Evolutionary conservation across 2,113 vertebrate genomes (phyloP), one percentile per base, ranked within the genome.

Genomic region (Apeltes quadracus): DNA sequence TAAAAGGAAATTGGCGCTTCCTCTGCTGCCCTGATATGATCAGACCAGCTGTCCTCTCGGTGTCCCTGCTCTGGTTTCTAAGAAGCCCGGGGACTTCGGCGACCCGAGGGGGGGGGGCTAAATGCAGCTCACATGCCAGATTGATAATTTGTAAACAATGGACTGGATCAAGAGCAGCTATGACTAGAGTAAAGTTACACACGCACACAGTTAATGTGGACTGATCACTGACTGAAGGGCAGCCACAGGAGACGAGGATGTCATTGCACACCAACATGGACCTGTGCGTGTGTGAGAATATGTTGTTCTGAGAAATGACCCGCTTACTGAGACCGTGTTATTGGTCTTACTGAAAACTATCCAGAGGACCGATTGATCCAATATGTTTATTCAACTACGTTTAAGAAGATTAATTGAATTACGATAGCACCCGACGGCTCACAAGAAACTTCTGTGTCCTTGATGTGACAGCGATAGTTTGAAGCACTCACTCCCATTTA

Each of bases 141-240:
- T 62, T 6, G 44, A 68, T 75, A 89, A 83, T 64, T 78, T 61
- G 68, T n/a, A 71, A 72, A 92, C 89, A 92, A 91, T 84, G 75
- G 75, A 43, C 13, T 20, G 78, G 84, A 84, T 87, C 76, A 85
- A 72, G 72, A 38, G 25, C 46, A n/a, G 61, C 63, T 69, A 23
- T 57, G 72, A 7, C 51, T 43, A 18, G 48, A 46, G 20, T 32
- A 23, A 6, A 4, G 73, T 69, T n/a, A 61, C 73, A 50, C 29
- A 65, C 61, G 27, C 50, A 72, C 57, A 53, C 32, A n/a, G 32
- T n/a, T 78, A 62, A 77, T 74, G n/a, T 69, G 54, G 23, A 62
- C 46, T 61, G 81, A 86, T 80, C 75, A 78, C 59, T 87, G 69
- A 82, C 53, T 56, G 53, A 53, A 22, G 36, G 63, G 36, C 64